Evolutionary conservation across 2,888 invertebrate genomes (phyloP).

Genomic region (Apamea epomidion): DNA sequence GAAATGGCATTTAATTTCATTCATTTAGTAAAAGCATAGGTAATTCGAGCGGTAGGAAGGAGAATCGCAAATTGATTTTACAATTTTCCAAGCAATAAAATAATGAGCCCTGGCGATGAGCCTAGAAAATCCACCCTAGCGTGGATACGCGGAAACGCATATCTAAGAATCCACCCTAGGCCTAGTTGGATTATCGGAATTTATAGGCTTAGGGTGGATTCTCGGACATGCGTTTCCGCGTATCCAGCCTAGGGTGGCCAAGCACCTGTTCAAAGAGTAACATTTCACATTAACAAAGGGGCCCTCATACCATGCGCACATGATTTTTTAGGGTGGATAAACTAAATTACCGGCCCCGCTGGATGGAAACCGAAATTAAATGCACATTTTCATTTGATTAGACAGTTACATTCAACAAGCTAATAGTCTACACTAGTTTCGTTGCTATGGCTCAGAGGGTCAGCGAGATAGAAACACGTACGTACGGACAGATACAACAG

Average conservation of each 20-base stretch:
- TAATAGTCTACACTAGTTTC: background rate
- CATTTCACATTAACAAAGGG: too few species aligned
- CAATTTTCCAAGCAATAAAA: background rate
- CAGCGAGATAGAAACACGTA: background rate
- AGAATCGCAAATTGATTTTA: background rate
- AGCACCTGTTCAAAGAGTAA: too few species aligned
- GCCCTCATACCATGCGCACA: too few species aligned
- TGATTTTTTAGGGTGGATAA: background rate
- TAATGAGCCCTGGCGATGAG: background rate
- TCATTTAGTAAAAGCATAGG: background rate
- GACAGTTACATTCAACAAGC: background rate
- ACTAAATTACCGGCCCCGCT: background rate
- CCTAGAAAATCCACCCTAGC: too few species aligned
- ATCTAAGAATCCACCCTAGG: too few species aligned
- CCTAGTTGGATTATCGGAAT: background rate
- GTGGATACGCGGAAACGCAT: background rate
- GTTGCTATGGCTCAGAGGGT: background rate
- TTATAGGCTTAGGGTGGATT: background rate
- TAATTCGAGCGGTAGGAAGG: background rate
- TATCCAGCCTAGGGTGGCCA: background rate
- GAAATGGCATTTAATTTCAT: background rate
- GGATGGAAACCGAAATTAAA: background rate
- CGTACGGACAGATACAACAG: background rate
- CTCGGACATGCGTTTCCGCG: background rate
- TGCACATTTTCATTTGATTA: background rate